Evolutionary conservation across 2,888 invertebrate genomes (phyloP).

Genomic region (Schizotus pectinicornis): DNA sequence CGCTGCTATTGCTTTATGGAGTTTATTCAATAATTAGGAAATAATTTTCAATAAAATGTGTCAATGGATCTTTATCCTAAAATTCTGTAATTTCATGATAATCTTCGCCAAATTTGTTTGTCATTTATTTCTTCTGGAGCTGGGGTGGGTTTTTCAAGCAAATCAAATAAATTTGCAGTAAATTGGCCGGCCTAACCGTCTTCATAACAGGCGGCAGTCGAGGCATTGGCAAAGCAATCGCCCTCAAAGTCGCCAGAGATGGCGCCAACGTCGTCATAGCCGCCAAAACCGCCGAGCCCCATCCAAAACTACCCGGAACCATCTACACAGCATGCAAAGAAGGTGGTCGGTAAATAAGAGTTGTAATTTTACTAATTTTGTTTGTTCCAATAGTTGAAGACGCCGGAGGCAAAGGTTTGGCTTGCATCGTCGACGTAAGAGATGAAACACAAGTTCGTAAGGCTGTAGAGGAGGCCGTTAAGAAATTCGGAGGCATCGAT

Average conservation of each 20-base stretch:
- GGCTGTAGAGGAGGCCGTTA: conserved; percentile 76
- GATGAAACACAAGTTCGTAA: conserved; percentile 76
- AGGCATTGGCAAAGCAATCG: conserved; percentile 95
- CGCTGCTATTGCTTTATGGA: no score
- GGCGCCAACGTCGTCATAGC: conserved; percentile 91
- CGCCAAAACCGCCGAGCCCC: conserved; percentile 88
- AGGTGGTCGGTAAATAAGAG: no score
- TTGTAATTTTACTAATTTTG: no score
- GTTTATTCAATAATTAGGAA: no score
- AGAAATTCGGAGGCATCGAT: conserved; percentile 94
- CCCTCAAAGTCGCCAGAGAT: conserved; percentile 88
- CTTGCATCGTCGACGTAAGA: conserved; percentile 87
- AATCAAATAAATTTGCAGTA: conserved; percentile 57
- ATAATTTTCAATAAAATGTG: no score
- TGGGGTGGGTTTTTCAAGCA: no score
- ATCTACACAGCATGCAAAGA: conserved; percentile 91
- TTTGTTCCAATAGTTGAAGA: conserved; percentile 70
- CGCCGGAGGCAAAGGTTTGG: conserved; percentile 83
- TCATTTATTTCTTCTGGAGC: no score
- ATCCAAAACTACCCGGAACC: conserved; percentile 91
- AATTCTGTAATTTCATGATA: no score
- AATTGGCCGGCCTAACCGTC: conserved; percentile 85
- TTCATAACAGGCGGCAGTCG: conserved; percentile 96
- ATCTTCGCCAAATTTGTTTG: no score
- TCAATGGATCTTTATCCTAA: no score